These are phyloP conservation scores for Epiblema foenella DNA, from an alignment of 2,888 invertebrate genomes.

Conservation along the genomic window DNA sequence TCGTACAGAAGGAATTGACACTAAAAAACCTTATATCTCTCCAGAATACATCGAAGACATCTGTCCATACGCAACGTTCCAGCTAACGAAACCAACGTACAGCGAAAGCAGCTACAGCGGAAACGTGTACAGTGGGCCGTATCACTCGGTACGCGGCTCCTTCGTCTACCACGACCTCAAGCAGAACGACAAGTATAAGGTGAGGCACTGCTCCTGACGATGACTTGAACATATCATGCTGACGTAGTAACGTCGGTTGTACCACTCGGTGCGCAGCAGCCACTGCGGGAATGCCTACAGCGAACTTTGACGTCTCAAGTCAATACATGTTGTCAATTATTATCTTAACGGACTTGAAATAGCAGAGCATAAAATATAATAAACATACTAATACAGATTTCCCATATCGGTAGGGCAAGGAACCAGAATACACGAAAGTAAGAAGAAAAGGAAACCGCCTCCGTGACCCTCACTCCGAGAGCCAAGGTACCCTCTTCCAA, in stretches of 20 bases:
- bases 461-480: slow-evolving; percentile 92
- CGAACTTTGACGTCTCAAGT: not conserved
- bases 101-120: slow-evolving; percentile 96
- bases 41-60: slow-evolving; percentile 97
- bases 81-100: slow-evolving; percentile 93
- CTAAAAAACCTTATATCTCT: slow-evolving; percentile 18
- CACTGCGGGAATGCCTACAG: not conserved
- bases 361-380: no score
- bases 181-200: slow-evolving; percentile 91
- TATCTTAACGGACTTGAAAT: no score
- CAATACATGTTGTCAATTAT: not conserved
- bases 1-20: no score
- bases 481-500: slow-evolving; percentile 87
- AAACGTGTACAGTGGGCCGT: slow-evolving; percentile 94
- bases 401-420: slow-evolving; percentile 86
- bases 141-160: slow-evolving; percentile 93
- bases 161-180: slow-evolving; percentile 96
- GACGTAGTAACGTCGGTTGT: not conserved
- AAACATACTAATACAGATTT: not conserved
- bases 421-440: slow-evolving; percentile 93
- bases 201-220: slow-evolving; percentile 62
- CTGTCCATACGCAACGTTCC: slow-evolving; percentile 96
- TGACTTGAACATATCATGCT: not conserved
- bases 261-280: not conserved
- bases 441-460: slow-evolving; percentile 92